phyloP scores from a whole-genome alignment of 2,113 vertebrate genomes.

The Alaudala cheleensis region DNA sequence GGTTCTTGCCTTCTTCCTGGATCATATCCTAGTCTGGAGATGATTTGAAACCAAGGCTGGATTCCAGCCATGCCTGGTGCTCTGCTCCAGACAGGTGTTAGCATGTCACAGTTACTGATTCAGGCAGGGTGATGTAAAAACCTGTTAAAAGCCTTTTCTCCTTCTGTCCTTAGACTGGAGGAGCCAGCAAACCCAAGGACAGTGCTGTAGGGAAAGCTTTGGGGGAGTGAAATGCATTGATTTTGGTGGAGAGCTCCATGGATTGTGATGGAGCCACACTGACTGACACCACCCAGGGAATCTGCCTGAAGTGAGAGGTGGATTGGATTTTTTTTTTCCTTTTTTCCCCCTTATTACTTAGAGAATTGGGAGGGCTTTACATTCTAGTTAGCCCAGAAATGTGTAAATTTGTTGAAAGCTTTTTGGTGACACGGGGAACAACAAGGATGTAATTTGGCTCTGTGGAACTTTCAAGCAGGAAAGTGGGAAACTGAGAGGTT shows the following conservation, averaged over 20 bases:
- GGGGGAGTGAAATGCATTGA: not conserved
- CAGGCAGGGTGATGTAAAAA: not conserved
- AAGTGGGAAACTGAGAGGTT: not conserved
- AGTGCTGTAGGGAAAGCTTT: not conserved
- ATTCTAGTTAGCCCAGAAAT: not conserved
- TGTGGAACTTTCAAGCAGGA: not conserved
- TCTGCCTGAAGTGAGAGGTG: not conserved
- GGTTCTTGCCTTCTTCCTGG: not conserved
- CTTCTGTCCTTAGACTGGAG: not conserved
- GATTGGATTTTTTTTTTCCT: not conserved
- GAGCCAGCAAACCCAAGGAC: not conserved
- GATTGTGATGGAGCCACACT: not conserved
- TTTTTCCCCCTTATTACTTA: not conserved
- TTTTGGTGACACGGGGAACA: not conserved
- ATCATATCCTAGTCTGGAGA: not conserved
- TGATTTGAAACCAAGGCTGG: not conserved
- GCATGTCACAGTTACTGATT: not conserved
- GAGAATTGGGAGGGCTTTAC: not conserved
- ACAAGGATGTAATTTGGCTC: not conserved
- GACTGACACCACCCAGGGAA: not conserved
- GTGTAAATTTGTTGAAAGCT: constrained; percentile 22
- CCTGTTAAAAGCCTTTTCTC: not conserved
- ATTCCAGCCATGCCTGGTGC: not conserved
- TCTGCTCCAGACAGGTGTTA: not conserved
- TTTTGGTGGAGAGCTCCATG: not conserved